These are phyloP conservation scores for Eclectus roratus DNA, from an alignment of 2,113 vertebrate genomes.

Conservation along the genomic window DNA sequence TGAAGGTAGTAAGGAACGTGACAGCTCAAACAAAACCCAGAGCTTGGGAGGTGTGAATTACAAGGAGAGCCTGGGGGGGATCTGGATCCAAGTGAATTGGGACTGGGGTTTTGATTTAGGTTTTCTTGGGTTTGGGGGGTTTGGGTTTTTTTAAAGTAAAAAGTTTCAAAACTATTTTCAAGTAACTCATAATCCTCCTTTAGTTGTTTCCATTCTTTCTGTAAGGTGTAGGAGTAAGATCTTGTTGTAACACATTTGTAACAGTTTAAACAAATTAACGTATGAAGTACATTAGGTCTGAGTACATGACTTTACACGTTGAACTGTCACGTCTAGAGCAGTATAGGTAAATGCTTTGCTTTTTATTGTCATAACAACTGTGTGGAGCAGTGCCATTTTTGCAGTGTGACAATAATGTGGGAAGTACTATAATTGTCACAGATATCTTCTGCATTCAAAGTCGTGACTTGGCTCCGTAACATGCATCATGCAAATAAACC, in stretches of 20 bases:
- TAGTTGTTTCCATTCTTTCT: slow-evolving; percentile 2
- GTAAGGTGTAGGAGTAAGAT: slow-evolving; percentile 39
- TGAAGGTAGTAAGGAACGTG: background rate
- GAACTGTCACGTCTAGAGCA: background rate
- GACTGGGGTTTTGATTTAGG: background rate
- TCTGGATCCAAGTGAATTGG: background rate
- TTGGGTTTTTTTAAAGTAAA: background rate
- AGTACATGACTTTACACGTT: slow-evolving; percentile 38
- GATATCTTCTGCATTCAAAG: background rate
- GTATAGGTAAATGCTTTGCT: background rate
- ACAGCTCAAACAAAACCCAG: background rate
- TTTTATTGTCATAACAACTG: background rate
- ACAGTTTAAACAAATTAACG: slow-evolving; percentile 17
- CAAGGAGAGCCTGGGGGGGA: background rate
- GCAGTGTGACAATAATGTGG: background rate
- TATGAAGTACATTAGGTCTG: background rate
- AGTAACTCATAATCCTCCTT: background rate
- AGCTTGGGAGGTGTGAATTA: background rate
- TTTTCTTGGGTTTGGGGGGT: background rate
- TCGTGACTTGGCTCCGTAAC: slow-evolving; percentile 4
- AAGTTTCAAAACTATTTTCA: background rate
- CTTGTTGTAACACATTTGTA: slow-evolving; percentile 51
- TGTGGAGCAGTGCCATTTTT: background rate
- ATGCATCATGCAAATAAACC: background rate
- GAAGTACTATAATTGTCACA: slow-evolving; percentile 12